Evolutionary conservation across 2,113 vertebrate genomes (phyloP).

Genomic region (Pampusana beccarii): DNA sequence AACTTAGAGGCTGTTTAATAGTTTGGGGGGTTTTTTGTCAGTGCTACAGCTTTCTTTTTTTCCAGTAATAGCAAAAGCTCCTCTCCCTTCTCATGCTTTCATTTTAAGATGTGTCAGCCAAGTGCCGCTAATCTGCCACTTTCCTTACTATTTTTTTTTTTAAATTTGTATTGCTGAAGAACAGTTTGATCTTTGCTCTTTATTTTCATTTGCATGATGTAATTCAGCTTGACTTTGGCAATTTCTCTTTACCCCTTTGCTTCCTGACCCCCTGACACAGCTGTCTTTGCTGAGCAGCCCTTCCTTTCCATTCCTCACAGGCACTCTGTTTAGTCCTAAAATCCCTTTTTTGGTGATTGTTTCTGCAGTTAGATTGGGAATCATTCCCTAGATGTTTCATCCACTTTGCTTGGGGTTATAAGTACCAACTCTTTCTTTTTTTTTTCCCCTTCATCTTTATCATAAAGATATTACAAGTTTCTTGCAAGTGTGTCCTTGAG

Average conservation of each 20-base stretch:
- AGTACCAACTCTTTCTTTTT: neutral
- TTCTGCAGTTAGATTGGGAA: neutral
- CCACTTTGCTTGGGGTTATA: neutral
- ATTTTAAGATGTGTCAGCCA: neutral
- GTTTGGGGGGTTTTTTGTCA: neutral
- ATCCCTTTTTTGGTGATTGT: neutral
- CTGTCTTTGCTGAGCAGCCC: neutral
- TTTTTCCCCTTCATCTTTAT: neutral
- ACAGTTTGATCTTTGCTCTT: neutral
- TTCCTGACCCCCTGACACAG: conserved; percentile 10
- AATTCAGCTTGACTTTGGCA: conserved; percentile 12
- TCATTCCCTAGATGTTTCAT: neutral
- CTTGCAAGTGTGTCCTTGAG: neutral
- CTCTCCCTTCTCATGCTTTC: neutral
- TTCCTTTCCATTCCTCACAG: neutral
- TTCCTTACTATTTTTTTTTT: neutral
- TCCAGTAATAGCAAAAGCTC: neutral
- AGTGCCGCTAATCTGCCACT: neutral
- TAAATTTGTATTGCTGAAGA: neutral
- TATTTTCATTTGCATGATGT: conserved; percentile 28
- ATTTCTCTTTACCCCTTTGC: conserved; percentile 27
- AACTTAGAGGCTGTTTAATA: neutral
- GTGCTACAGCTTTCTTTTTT: neutral
- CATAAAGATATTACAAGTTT: neutral
- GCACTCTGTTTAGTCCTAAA: neutral